Base-by-base conservation (phyloP, 2,888 invertebrate genomes). In the Macropis europaea region DNA sequence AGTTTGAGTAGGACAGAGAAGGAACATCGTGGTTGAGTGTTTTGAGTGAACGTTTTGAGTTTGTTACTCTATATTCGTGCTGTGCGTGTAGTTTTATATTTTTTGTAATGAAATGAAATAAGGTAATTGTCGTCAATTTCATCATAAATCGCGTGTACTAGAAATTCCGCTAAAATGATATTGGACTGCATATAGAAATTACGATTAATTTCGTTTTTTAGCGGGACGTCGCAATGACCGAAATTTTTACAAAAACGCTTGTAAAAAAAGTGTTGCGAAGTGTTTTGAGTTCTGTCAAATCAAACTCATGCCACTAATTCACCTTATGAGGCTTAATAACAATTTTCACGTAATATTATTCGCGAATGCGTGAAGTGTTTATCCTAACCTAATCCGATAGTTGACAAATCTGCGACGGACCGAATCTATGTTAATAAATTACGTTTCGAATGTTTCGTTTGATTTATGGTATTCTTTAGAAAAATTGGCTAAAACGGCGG, bases 31-130 rank as follows among this genome's bases (percentile, higher is more conserved):
- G 73, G 61, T 42, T 36, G 50, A 63, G 74, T 74, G 68, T 74
- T 74, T 74, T 73, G 73, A 53, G 54, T 43, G 57, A 70, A 53
- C 64, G 62, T 73, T 74, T 74, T 63, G 45, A 61, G 69, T 74
- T 74, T 74, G 50, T 73, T 57, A 30, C 26, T 26, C 24, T 34
- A 17, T 61, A 32, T 40, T 19, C 45, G 61, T 43, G 38, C 47
- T 48, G 5, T 45, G n/a, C 56, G 56, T 60, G 30, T 73, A 56
- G 40, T 73, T 73, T 66, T 61, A 87, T 88, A 67, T 90, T 69
- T 63, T 62, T 50, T 24, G 13, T 60, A 75, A 34, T 13, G 24
- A 52, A 47, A 36, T 19, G 40, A 52, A 56, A 56, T 30, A 73
- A 73, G 56, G 60, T 66, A 73, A 66, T 43, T 50, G 11, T 11